phyloP scores from a whole-genome alignment of 2,113 vertebrate species.

The Numenius arquata region DNA sequence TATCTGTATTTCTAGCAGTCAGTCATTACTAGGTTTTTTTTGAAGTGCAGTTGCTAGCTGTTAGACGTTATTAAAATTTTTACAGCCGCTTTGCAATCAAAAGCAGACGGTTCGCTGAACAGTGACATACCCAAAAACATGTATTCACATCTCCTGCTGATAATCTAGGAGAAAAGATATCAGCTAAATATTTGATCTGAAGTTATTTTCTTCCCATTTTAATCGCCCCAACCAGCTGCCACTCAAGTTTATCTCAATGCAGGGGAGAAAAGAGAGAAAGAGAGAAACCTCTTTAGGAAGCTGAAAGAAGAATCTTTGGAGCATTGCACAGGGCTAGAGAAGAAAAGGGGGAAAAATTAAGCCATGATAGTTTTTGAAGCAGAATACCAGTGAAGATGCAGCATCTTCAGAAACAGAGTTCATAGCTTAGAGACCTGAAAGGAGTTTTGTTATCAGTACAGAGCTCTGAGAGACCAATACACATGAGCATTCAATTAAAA shows the following conservation, averaged over 20 bases:
- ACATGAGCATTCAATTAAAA: background rate
- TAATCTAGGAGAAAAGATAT: background rate
- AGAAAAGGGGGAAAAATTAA: background rate
- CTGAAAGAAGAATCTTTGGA: background rate
- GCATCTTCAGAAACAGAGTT: constrained; percentile 23
- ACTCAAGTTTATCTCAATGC: background rate
- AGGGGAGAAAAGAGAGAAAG: background rate
- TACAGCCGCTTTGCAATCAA: background rate
- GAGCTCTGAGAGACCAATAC: background rate
- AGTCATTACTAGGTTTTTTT: background rate
- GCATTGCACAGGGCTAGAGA: background rate
- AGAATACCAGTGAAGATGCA: background rate
- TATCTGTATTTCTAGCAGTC: background rate
- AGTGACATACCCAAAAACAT: background rate
- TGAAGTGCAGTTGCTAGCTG: background rate
- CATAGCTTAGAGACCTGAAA: constrained; percentile 15
- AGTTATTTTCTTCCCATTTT: constrained; percentile 38
- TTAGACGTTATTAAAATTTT: background rate
- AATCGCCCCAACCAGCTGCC: background rate
- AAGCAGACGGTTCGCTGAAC: background rate
- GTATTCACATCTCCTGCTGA: constrained; percentile 2
- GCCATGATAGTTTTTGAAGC: background rate
- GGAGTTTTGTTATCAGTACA: background rate
- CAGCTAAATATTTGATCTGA: constrained; percentile 25
- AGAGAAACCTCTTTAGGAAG: constrained; percentile 3